Conservation (phyloP, 35 echinoderm and acorn worm genomes). For the Stichopus chloronotus region DNA sequence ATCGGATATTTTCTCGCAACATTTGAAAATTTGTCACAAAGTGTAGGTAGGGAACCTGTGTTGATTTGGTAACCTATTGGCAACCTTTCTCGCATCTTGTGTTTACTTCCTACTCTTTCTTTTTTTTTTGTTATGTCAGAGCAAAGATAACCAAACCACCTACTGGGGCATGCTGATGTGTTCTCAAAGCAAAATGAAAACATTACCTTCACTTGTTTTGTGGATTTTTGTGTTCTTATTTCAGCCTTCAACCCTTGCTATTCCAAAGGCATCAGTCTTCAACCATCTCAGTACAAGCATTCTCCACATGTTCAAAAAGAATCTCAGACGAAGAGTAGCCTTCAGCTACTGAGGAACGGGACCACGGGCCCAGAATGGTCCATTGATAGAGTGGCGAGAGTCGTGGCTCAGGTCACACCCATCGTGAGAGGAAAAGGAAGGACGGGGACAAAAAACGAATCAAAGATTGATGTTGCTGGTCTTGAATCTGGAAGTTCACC, state of each 20-base stretch:
- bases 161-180: too few relatives aligned
- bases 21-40: too few relatives aligned
- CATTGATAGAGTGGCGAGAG: not conserved
- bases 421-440: not conserved
- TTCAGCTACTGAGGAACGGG: not conserved
- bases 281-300: not conserved
- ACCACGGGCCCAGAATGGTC: not conserved
- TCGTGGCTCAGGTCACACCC: not conserved
- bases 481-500: not conserved
- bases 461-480: not conserved
- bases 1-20: too few relatives aligned
- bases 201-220: not conserved
- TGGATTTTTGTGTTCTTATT: not conserved
- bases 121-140: too few relatives aligned
- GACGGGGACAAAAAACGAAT: not conserved
- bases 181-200: too few relatives aligned
- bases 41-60: too few relatives aligned
- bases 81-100: too few relatives aligned
- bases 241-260: not conserved
- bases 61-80: too few relatives aligned
- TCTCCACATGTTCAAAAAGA: not conserved
- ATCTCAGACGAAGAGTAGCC: not conserved
- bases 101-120: too few relatives aligned
- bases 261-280: not conserved
- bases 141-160: too few relatives aligned